A percentile compares a stretch with the other conserved stretches of the same genome.
Evolutionary conservation across 2,797 vertebrate genomes (phyloP).

Genomic region (Propithecus perrieri): DNA sequence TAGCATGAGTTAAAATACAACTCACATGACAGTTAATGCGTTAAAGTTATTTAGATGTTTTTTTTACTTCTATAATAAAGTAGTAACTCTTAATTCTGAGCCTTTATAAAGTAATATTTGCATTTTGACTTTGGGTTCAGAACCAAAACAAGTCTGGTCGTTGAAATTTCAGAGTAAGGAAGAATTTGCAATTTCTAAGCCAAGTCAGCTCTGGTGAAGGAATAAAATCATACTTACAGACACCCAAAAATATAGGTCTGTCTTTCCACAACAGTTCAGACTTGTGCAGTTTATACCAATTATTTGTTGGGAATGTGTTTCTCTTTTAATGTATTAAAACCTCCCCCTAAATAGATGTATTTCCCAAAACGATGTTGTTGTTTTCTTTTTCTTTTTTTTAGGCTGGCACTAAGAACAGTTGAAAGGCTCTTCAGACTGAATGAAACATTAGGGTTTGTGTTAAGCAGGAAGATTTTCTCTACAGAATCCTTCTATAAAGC

Average conservation of each 20-base stretch:
- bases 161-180: constrained; percentile 24
- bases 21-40: neutral
- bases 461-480: neutral
- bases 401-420: neutral
- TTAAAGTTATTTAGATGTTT: neutral
- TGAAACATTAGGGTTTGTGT: neutral
- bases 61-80: constrained; percentile 35
- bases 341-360: neutral
- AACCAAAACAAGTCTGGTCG: neutral
- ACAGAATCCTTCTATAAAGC: constrained; percentile 43
- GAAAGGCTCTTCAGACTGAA: constrained; percentile 20
- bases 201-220: neutral
- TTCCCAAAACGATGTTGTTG: constrained; percentile 42
- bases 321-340: constrained; percentile 6
- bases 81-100: neutral
- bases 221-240: neutral
- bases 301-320: neutral
- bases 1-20: too few relatives aligned
- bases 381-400: neutral
- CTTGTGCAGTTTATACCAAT: neutral
- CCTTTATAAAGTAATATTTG: constrained; percentile 11
- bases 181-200: neutral
- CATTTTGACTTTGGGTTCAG: constrained; percentile 1
- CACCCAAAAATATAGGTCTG: neutral
- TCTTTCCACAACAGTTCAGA: neutral